Conservation (phyloP, 2,797 vertebrate species). For the Pangasius macronema region DNA sequence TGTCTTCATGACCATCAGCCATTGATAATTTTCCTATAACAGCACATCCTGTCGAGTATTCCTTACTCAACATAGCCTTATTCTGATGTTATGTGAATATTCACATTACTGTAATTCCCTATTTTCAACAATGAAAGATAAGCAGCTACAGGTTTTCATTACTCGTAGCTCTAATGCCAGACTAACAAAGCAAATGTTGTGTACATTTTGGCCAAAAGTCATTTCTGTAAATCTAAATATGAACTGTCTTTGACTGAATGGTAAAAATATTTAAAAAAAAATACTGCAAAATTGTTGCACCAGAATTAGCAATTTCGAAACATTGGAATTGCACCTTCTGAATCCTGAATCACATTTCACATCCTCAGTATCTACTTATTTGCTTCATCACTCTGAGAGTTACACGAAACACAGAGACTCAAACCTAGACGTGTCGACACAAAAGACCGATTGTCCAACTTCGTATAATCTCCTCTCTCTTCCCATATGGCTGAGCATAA, state of each 20-base stretch:
- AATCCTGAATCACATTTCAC: neutral
- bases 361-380: neutral
- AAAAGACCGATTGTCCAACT: no score
- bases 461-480: neutral
- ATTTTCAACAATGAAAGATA: neutral
- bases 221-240: neutral
- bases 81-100: neutral
- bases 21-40: no score
- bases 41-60: no score
- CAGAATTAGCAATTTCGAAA: neutral
- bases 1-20: no score
- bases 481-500: slow-evolving; percentile 7
- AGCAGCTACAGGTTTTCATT: neutral
- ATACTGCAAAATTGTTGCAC: neutral
- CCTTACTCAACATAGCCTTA: neutral
- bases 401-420: no score
- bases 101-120: neutral
- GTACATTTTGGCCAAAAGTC: neutral
- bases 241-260: neutral
- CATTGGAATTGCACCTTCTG: neutral
- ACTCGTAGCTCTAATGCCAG: neutral
- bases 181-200: neutral
- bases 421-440: no score
- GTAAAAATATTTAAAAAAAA: neutral
- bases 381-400: neutral